Evolutionary conservation across 2,888 invertebrate genomes (phyloP), one percentile per base, ranked within the genome.

Genomic region (Oscheius sp.): DNA sequence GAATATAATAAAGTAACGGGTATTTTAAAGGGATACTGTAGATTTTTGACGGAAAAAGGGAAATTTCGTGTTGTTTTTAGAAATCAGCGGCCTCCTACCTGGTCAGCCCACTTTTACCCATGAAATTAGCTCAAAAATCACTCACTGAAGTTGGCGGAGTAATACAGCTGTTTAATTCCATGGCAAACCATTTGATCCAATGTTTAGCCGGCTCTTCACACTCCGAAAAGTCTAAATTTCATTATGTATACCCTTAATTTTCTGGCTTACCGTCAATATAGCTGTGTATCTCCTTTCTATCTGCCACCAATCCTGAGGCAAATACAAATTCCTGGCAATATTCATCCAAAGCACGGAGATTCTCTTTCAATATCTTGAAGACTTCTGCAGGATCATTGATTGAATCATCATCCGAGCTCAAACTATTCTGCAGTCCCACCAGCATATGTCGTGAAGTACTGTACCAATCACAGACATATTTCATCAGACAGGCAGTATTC

Each of bases 401-500:
- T 7, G 25, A 16, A 27, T 7, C 58, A 35, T n/a, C 21, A 49
- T 49, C 21, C 2, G 3, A 5, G 21, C 6, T 49, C 13, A 49
- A 13, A 29, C 7, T 52, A 25, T 16, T n/a, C 35, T 52, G 18
- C 5, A 66, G n/a, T 12, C n/a, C 25, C n/a, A 16, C 23, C 29
- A 21, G 35, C 66, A 52, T 49, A n/a, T 66, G 49, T 1, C 16
- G 41, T 6, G 61, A 41, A 12, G 35, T 9, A 21, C 21, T 41
- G 43, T 43, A 61, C 61, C 61, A 61, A 3, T 58, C 58, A n/a
- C 27, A 58, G 29, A 58, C 58, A 12, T 58, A 13, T 13, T 58
- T 58, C 27, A 58, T 2, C 12, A 58, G 27, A 25, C 58, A 58
- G 13, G 27, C 35, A 27, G 58, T 25, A 12, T 58, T 27, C 27